A percentile compares a stretch with the other conserved stretches of the same genome.
Evolutionary conservation across 2,797 vertebrate genomes (phyloP).

Genomic region (Hozukius guyotensis): DNA sequence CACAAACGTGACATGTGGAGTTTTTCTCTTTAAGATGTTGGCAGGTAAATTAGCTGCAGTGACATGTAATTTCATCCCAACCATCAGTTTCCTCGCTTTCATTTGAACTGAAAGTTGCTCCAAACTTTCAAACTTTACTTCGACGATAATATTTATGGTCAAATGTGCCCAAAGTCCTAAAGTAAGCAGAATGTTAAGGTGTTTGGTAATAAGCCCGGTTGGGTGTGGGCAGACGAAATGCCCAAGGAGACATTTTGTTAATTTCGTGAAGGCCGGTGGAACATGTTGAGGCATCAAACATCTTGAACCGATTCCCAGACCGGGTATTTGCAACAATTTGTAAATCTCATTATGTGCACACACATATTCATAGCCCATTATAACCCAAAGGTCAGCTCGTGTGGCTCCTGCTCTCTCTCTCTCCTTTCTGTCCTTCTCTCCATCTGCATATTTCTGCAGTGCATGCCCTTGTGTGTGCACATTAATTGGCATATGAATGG

Average conservation of each 20-base stretch:
- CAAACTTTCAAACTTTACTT: constrained; percentile 2
- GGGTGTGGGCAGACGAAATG: constrained; percentile 3
- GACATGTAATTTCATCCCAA: constrained; percentile 30
- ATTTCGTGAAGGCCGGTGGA: constrained; percentile 11
- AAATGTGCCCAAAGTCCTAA: background rate
- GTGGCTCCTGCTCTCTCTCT: constrained; percentile 17
- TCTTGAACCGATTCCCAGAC: constrained; percentile 38
- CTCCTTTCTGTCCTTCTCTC: constrained; percentile 15
- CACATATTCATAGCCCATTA: constrained; percentile 43
- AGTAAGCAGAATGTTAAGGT: background rate
- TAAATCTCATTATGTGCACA: constrained; percentile 48
- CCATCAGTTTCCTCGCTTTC: background rate
- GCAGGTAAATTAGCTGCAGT: constrained; percentile 21
- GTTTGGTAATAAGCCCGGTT: constrained; percentile 2
- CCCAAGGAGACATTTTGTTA: constrained; percentile 35
- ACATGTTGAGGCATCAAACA: constrained; percentile 39
- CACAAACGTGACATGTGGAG: background rate
- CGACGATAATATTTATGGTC: background rate
- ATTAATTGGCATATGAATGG: constrained; percentile 11
- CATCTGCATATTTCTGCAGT: constrained; percentile 13
- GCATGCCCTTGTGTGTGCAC: background rate
- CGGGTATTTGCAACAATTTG: constrained; percentile 43
- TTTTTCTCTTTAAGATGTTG: background rate
- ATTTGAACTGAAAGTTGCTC: background rate
- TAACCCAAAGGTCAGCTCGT: constrained; percentile 48